Conservation (phyloP, 2,113 vertebrate species). For the Macquaria australasica region DNA sequence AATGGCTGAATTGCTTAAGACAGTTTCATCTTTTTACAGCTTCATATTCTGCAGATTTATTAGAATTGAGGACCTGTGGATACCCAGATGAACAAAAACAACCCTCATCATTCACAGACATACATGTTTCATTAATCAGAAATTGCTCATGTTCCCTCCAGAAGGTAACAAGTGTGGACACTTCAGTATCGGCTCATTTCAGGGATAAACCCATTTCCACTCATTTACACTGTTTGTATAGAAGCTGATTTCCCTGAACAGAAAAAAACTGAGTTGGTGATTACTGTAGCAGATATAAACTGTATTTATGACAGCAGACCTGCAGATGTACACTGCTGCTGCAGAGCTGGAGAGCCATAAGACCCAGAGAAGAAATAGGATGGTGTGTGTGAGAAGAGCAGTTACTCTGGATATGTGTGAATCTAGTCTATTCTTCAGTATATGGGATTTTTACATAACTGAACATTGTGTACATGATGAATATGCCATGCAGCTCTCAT, state of each 20-base stretch:
- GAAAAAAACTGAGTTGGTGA: constrained; percentile 36
- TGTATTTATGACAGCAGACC: constrained; percentile 16
- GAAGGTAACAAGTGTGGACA: constrained; percentile 23
- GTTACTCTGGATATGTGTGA: not conserved
- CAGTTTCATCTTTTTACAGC: not conserved
- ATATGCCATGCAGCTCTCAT: not conserved
- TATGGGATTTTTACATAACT: not conserved
- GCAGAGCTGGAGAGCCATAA: constrained; percentile 8
- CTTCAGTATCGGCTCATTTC: constrained; percentile 31
- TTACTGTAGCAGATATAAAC: constrained; percentile 39
- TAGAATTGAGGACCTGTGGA: not conserved
- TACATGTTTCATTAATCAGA: constrained; percentile 26
- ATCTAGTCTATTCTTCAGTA: not conserved
- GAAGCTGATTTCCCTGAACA: constrained; percentile 44
- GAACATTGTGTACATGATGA: not conserved
- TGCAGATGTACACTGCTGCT: constrained; percentile 8
- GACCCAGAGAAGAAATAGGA: not conserved
- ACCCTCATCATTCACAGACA: not conserved
- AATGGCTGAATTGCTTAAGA: not conserved
- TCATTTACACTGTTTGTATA: constrained; percentile 30
- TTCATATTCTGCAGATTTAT: not conserved
- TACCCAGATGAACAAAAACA: constrained; percentile 4
- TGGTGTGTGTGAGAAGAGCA: not conserved
- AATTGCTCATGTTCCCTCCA: constrained; percentile 1
- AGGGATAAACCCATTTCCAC: constrained; percentile 11